Conservation (phyloP, 2,888 invertebrate species). For the Zootermopsis nevadensis region DNA sequence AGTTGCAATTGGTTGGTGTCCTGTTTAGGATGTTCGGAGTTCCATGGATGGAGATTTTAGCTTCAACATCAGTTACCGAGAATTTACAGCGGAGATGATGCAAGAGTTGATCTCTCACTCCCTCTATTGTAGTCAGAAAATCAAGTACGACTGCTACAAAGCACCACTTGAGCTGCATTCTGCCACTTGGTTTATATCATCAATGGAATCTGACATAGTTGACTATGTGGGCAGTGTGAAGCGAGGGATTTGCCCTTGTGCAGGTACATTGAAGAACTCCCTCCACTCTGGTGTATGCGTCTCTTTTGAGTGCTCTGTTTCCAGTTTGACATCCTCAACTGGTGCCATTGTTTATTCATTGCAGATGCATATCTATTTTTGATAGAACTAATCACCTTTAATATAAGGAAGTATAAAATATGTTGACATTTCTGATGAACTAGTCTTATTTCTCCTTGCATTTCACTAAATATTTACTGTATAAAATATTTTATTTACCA, state of each 20-base stretch:
- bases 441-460: no score
- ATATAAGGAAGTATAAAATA: no score
- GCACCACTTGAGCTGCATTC: constrained; percentile 89
- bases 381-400: no score
- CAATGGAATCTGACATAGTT: constrained; percentile 79
- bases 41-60: constrained; percentile 83
- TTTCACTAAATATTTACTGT: no score
- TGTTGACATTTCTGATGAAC: no score
- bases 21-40: constrained; percentile 78
- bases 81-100: constrained; percentile 91
- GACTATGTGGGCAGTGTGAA: constrained; percentile 88
- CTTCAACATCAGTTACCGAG: constrained; percentile 86
- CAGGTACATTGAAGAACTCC: constrained; percentile 58
- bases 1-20: no score
- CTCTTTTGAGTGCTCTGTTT: no score
- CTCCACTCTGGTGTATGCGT: background rate
- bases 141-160: constrained; percentile 90
- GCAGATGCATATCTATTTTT: no score
- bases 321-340: no score
- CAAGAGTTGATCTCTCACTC: constrained; percentile 91
- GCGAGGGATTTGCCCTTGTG: constrained; percentile 71
- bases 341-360: no score
- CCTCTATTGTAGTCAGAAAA: constrained; percentile 87
- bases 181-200: constrained; percentile 89
- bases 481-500: no score